A percentile compares a stretch with the other conserved stretches of the same genome.
Conservation (phyloP, 1,140 invertebrate species). For the Helicoverpa zea region DNA sequence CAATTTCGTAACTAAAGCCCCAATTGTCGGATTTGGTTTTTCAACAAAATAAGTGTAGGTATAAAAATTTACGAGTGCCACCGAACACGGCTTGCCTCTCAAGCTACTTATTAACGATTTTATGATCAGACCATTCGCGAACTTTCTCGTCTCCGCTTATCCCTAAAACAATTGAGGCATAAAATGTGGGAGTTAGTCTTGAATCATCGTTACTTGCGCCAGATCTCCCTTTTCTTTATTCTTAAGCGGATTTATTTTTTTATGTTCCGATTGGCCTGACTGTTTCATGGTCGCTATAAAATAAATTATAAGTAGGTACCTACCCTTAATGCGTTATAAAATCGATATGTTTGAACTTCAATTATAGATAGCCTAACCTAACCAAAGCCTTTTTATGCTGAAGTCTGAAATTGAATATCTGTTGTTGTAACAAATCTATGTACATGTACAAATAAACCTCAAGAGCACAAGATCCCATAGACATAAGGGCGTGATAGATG, state of each 20-base stretch:
- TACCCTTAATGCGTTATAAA: too few species aligned
- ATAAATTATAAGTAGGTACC: too few species aligned
- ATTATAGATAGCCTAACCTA: too few species aligned
- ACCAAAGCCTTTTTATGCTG: not conserved
- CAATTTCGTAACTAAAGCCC: conserved; percentile 4
- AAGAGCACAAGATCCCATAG: not conserved
- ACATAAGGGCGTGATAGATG: conserved; percentile 35
- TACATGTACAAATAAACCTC: not conserved
- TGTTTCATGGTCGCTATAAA: not conserved
- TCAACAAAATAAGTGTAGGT: conserved; percentile 12
- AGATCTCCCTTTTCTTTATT: not conserved
- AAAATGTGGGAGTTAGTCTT: conserved; percentile 24
- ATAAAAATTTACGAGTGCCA: conserved; percentile 33
- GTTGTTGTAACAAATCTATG: not conserved
- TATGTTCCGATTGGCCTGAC: not conserved
- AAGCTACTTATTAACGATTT: conserved; percentile 21
- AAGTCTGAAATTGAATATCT: not conserved
- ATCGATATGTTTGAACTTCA: too few species aligned
- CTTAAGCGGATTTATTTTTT: not conserved
- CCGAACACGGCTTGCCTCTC: conserved; percentile 5
- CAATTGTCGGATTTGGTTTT: conserved; percentile 16
- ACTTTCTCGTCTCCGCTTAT: conserved; percentile 12
- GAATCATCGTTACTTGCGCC: conserved; percentile 28
- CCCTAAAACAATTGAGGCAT: conserved; percentile 31
- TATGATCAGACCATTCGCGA: conserved; percentile 5